Evolutionary conservation across 2,113 vertebrate species (phyloP), one percentile per base, ranked within the genome.

Genomic region (Sinocyclocheilus anshuiensis): DNA sequence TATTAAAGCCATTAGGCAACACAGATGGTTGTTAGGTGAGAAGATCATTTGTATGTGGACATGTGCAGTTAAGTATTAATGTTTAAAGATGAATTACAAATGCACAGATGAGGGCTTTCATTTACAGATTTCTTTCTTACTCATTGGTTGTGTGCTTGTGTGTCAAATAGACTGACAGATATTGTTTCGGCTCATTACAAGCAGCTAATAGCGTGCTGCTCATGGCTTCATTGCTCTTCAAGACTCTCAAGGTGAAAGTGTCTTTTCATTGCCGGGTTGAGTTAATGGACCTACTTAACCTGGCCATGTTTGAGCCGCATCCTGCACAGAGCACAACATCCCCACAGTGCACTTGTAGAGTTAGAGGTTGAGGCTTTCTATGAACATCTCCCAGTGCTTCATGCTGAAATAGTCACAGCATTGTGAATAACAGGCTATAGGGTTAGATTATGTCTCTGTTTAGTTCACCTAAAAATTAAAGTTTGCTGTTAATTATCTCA

Each of bases 261-360:
- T 26, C 63, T 61, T 61, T 36, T 72, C 48, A 53, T 15, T 48
- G 61, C 81, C 20, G n/a, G 50, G 12, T 67, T 79, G 42, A 55
- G 63, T 84, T 86, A 86, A 89, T 86, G 81, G 80, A 77, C 45
- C 81, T 82, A 55, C 39, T 83, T 83, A 81, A 81, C 81, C 84
- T 33, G 48, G n/a, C 63, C 86, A 55, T 77, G 86, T 84, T 87
- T n/a, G 42, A 80, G 83, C 55, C 18, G 6, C 20, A 8, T n/a
- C 22, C 22, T 61, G 57, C 20, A 59, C 76, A 5, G 36, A 69
- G 83, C 83, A 81, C 24, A 65, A 33, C 12, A 1, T 61, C 22
- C 57, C 20, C 57, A 61, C 8, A n/a, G 9, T n/a, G 22, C 69
- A 18, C 33, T 24, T 55, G 24, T 82, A 65, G 78, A 53, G 36